These are phyloP conservation scores for Allygus modestus DNA, from an alignment of 2,888 invertebrate species.

Conservation along the genomic window DNA sequence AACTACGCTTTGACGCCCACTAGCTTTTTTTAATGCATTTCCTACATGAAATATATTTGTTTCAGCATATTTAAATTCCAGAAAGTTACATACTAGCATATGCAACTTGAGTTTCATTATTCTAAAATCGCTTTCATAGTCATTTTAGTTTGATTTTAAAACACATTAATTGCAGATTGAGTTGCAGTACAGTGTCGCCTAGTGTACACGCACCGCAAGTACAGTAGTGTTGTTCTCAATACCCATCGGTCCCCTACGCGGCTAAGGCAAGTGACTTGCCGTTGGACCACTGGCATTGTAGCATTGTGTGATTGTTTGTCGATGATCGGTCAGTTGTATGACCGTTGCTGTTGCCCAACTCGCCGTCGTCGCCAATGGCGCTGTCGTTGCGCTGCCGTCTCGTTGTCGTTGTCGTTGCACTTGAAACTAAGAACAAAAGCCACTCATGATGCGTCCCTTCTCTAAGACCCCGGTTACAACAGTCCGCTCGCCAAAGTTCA, in stretches of 20 bases:
- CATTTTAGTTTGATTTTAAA: too few relatives aligned
- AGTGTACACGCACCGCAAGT: neutral
- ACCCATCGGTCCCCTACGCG: neutral
- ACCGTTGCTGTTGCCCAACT: neutral
- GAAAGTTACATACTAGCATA: too few relatives aligned
- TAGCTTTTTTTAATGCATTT: too few relatives aligned
- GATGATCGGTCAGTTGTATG: constrained; percentile 1
- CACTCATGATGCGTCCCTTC: constrained; percentile 9
- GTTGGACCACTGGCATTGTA: neutral
- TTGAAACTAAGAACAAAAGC: constrained; percentile 3
- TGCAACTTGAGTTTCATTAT: too few relatives aligned
- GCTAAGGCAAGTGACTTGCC: neutral
- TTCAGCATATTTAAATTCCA: too few relatives aligned
- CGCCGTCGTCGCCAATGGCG: neutral
- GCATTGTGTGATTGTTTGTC: neutral
- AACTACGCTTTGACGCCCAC: too few relatives aligned
- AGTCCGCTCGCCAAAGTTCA: neutral
- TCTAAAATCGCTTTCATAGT: too few relatives aligned
- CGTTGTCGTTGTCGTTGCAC: constrained; percentile 22
- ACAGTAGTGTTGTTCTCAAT: neutral
- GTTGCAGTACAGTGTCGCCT: neutral
- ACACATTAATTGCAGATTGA: neutral
- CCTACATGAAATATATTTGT: too few relatives aligned
- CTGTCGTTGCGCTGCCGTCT: neutral
- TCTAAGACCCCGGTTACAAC: neutral